Percentiles rank a stretch among this genome's conserved stretches.
phyloP scores from a whole-genome alignment of 2,113 vertebrate species.

The Forbesichthys papilliferus region DNA sequence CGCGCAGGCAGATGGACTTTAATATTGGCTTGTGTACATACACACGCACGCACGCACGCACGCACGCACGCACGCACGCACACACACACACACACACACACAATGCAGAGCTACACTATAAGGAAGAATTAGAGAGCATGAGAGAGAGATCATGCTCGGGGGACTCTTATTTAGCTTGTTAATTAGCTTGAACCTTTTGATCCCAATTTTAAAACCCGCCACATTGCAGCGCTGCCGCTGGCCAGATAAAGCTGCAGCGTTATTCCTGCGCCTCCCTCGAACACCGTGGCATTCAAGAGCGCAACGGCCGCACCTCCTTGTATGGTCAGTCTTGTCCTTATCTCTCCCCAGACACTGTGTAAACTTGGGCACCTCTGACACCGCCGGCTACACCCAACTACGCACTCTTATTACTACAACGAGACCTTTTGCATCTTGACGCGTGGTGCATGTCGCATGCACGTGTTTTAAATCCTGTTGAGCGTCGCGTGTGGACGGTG shows the following conservation, averaged over 20 bases:
- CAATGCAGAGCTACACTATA: slow-evolving; percentile 17
- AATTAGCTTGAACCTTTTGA: slow-evolving; percentile 82
- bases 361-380: slow-evolving; percentile 58
- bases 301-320: slow-evolving; percentile 31
- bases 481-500: slow-evolving; percentile 18
- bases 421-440: slow-evolving; percentile 50
- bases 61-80: too few species aligned
- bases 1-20: slow-evolving; percentile 26
- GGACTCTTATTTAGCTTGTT: slow-evolving; percentile 77
- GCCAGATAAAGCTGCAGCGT: slow-evolving; percentile 69
- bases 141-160: slow-evolving; percentile 48
- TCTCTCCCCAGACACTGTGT: slow-evolving; percentile 59
- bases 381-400: slow-evolving; percentile 32
- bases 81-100: too few species aligned
- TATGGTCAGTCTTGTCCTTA: slow-evolving; percentile 43
- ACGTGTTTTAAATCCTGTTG: slow-evolving; percentile 69
- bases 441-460: slow-evolving; percentile 14
- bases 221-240: slow-evolving; percentile 59
- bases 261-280: slow-evolving; percentile 66
- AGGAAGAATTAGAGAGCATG: slow-evolving; percentile 17
- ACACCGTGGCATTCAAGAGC: slow-evolving; percentile 48
- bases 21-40: too few species aligned
- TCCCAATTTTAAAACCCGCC: slow-evolving; percentile 78
- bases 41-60: too few species aligned
- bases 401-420: slow-evolving; percentile 49